Evolutionary conservation across 2,888 invertebrate species (phyloP).

Genomic region (Acleris laterana): DNA sequence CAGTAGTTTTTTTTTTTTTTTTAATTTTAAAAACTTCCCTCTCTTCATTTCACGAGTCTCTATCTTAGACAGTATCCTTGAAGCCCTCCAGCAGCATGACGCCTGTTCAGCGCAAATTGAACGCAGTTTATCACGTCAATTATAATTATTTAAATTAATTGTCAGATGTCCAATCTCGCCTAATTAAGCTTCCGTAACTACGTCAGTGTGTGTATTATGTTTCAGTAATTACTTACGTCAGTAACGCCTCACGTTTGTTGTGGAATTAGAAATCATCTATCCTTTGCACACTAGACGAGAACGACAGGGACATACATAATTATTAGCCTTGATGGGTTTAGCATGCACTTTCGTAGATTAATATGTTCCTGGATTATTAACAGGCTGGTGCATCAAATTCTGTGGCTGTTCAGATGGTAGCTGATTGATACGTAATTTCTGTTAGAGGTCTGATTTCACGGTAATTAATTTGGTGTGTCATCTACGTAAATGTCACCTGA

Average conservation of each 20-base stretch:
- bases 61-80: too few relatives aligned
- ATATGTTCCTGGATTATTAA: not conserved
- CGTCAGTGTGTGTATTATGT: not conserved
- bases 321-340: not conserved
- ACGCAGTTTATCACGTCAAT: too few relatives aligned
- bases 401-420: not conserved
- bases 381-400: not conserved
- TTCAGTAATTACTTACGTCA: not conserved
- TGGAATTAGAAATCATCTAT: not conserved
- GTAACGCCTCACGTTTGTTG: not conserved
- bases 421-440: not conserved
- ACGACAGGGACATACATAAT: not conserved
- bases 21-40: too few relatives aligned
- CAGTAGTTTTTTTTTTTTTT: too few relatives aligned
- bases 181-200: not conserved
- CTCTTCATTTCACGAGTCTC: too few relatives aligned
- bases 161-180: too few relatives aligned
- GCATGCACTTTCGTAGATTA: not conserved
- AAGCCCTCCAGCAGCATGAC: too few relatives aligned
- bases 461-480: not conserved
- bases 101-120: too few relatives aligned
- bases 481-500: too few relatives aligned
- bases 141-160: too few relatives aligned
- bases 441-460: not conserved
- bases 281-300: not conserved